phyloP scores from a whole-genome alignment of 2,797 vertebrate species.

The Gobionotothen gibberifrons region DNA sequence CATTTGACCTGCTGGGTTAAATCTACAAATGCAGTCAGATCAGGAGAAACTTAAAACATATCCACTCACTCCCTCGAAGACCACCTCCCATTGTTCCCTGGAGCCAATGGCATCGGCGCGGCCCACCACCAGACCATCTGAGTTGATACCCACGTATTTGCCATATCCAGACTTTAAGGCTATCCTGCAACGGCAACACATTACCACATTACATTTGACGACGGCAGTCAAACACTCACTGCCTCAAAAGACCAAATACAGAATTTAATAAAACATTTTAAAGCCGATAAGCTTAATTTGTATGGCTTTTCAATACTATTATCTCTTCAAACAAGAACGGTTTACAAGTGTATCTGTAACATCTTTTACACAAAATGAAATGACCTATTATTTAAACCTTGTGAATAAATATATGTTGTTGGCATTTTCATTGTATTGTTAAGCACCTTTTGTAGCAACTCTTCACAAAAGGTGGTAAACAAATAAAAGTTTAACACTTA shows the following conservation, averaged over 20 bases:
- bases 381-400: no score
- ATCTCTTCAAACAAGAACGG: slow-evolving; percentile 2
- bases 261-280: not conserved
- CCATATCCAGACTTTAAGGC: slow-evolving; percentile 98
- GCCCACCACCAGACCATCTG: slow-evolving; percentile 93
- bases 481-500: no score
- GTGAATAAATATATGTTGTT: no score
- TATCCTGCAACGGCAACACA: slow-evolving; percentile 82
- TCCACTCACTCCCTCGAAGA: slow-evolving; percentile 93
- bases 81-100: slow-evolving; percentile 96
- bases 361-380: no score
- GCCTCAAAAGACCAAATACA: not conserved
- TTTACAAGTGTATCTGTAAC: not conserved
- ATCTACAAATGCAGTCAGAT: not conserved
- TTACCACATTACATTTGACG: not conserved
- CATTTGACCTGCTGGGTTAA: not conserved
- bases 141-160: slow-evolving; percentile 95
- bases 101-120: slow-evolving; percentile 97
- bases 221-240: not conserved
- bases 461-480: no score
- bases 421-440: no score
- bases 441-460: no score
- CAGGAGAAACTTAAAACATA: not conserved
- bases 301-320: not conserved
- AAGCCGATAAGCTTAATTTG: not conserved